Evolutionary conservation across 2,888 invertebrate species (phyloP).

Genomic region (Platycnemis pennipes): DNA sequence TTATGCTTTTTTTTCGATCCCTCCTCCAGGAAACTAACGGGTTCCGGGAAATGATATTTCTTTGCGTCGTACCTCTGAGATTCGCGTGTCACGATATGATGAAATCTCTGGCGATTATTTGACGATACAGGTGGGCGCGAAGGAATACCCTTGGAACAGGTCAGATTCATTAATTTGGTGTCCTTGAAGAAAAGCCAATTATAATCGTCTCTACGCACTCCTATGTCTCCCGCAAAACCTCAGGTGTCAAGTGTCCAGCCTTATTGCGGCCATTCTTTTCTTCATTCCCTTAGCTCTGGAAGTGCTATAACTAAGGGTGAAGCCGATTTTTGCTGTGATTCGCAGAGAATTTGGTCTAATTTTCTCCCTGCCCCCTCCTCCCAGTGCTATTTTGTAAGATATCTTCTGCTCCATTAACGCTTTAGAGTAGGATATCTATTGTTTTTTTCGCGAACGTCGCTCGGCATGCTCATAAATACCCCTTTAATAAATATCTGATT

Average conservation of each 20-base stretch:
- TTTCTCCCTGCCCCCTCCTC: too few species aligned
- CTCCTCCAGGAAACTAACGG: background rate
- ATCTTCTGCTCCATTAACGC: too few species aligned
- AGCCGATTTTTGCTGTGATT: too few species aligned
- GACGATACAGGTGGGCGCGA: background rate
- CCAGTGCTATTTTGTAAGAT: too few species aligned
- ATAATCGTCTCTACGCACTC: background rate
- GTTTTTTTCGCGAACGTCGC: too few species aligned
- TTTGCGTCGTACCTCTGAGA: background rate
- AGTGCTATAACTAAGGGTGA: too few species aligned
- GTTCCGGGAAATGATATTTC: background rate
- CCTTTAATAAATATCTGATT: too few species aligned
- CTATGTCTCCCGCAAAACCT: background rate
- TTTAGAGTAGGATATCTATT: too few species aligned
- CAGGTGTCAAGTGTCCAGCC: background rate
- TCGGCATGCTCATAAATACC: too few species aligned
- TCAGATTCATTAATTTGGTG: background rate
- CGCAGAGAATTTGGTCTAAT: too few species aligned
- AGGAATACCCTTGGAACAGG: background rate
- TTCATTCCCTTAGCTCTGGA: background rate
- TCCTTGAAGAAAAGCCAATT: background rate
- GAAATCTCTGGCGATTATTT: background rate
- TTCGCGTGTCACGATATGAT: background rate
- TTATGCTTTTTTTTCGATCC: conserved; percentile 7
- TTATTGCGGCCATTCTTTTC: background rate